Evolutionary conservation across 2,113 vertebrate genomes (phyloP).

Genomic region (Ariopsis seemanni): DNA sequence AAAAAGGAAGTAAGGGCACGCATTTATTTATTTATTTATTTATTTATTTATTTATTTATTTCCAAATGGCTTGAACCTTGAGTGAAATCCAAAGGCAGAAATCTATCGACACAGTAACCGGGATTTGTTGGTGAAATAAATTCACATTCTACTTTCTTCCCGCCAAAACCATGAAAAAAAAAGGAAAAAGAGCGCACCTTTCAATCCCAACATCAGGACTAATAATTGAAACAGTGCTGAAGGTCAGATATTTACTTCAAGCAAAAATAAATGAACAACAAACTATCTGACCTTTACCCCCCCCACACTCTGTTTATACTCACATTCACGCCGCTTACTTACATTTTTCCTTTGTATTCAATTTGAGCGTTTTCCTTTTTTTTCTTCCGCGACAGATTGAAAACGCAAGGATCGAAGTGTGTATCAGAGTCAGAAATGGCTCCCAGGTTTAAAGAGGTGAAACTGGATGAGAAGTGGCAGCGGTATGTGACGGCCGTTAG

Average conservation of each 20-base stretch:
- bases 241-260: background rate
- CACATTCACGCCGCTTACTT: background rate
- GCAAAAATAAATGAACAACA: background rate
- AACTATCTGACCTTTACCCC: background rate
- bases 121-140: conserved; percentile 7
- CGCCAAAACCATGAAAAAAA: background rate
- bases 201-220: background rate
- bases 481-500: conserved; percentile 41
- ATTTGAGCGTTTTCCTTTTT: background rate
- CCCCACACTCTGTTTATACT: background rate
- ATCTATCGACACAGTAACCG: background rate
- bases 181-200: background rate
- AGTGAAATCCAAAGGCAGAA: background rate
- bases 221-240: background rate
- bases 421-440: conserved; percentile 20
- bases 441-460: conserved; percentile 36
- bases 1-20: conserved; percentile 7
- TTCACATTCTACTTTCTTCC: background rate
- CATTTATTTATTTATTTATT: background rate
- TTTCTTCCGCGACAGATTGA: background rate
- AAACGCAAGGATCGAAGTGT: background rate
- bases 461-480: conserved; percentile 47
- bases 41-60: conserved; percentile 6
- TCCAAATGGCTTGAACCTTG: conserved; percentile 14
- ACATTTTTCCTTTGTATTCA: background rate